A percentile compares a stretch with the other conserved stretches of the same genome.
Conservation (phyloP, 2,888 invertebrate genomes). For the Hoplodrina ambigua region DNA sequence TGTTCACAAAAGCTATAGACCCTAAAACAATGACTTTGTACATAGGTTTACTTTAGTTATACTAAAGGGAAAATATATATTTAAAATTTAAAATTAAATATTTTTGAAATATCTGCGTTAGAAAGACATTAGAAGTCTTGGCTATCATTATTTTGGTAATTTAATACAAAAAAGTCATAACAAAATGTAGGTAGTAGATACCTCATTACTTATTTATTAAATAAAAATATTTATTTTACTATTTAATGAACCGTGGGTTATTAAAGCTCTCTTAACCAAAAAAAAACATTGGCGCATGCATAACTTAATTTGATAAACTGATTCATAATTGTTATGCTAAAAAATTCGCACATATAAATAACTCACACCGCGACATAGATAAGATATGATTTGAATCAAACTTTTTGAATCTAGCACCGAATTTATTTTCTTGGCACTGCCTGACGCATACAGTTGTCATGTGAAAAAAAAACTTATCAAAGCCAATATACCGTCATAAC, state of each 20-base stretch:
- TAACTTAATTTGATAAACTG: constrained; percentile 39
- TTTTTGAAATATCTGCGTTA: too few species aligned
- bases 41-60: too few species aligned
- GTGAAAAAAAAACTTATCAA: constrained; percentile 80
- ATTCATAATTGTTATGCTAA: constrained; percentile 27
- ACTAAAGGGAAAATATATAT: too few species aligned
- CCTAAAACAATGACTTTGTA: too few species aligned
- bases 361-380: constrained; percentile 51
- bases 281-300: constrained; percentile 9
- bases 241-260: neutral
- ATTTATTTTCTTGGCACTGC: constrained; percentile 74
- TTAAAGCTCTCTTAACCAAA: constrained; percentile 9
- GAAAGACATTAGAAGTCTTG: too few species aligned
- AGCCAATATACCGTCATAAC: constrained; percentile 77
- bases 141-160: neutral
- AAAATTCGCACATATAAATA: constrained; percentile 38
- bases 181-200: neutral
- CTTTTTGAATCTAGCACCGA: constrained; percentile 70
- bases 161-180: neutral
- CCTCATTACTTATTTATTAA: neutral
- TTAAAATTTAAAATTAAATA: too few species aligned
- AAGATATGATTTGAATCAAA: constrained; percentile 70
- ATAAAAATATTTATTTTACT: too few species aligned
- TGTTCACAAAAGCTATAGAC: neutral
- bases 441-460: constrained; percentile 78